Conservation (phyloP, 2,113 vertebrate species). For the Phyllostomus discolor region DNA sequence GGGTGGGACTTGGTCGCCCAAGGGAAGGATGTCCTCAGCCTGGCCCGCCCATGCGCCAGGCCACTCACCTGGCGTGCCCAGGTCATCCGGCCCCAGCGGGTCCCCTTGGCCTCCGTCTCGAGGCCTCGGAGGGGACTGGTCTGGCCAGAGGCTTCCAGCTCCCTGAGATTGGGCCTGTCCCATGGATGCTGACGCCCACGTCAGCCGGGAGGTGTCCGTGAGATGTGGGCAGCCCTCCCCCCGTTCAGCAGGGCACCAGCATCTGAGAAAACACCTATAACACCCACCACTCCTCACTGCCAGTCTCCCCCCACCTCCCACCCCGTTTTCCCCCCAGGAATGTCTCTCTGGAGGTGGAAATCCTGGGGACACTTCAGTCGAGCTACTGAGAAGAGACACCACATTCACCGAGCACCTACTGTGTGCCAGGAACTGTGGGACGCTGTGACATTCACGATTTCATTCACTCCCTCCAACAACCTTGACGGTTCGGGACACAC, state of each 20-base stretch:
- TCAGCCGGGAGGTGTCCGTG: not conserved
- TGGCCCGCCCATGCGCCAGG: not conserved
- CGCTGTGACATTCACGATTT: not conserved
- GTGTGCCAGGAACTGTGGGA: not conserved
- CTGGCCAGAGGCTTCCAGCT: not conserved
- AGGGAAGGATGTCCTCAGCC: not conserved
- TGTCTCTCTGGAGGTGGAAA: not conserved
- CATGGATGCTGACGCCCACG: not conserved
- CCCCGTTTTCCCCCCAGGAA: not conserved
- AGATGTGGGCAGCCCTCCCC: not conserved
- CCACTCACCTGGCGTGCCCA: not conserved
- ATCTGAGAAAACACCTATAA: not conserved
- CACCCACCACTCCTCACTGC: not conserved
- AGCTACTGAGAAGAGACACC: not conserved
- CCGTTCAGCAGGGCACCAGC: not conserved
- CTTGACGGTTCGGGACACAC: rapidly evolving
- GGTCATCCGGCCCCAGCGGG: not conserved
- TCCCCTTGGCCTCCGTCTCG: not conserved
- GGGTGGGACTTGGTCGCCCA: not conserved
- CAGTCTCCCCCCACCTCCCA: not conserved
- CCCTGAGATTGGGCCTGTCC: not conserved
- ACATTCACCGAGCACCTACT: not conserved
- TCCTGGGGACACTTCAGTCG: not conserved
- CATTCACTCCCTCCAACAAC: not conserved
- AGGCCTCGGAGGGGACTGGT: not conserved